phyloP scores from a whole-genome alignment of 2,888 invertebrate species.

The Ypsolopha scabrella region DNA sequence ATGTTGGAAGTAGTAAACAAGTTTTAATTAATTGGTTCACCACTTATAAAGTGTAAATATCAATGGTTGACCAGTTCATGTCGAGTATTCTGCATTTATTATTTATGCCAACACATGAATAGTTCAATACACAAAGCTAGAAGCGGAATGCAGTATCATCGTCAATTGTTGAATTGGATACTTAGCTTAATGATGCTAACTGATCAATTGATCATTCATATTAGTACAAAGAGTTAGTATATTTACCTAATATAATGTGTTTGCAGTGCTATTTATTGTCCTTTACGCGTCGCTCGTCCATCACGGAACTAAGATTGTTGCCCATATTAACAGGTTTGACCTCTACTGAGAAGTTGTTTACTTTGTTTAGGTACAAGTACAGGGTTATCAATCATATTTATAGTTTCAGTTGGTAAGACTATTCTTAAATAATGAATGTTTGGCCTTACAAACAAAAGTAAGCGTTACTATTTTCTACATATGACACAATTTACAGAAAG shows the following conservation, averaged over 20 bases:
- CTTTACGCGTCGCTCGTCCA: constrained; percentile 12
- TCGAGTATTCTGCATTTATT: too few species aligned
- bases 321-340: constrained; percentile 34
- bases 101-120: too few species aligned
- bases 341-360: constrained; percentile 34
- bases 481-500: not conserved
- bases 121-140: too few species aligned
- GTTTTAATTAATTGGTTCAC: constrained; percentile 29
- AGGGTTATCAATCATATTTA: constrained; percentile 28
- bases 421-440: too few species aligned
- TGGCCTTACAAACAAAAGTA: too few species aligned
- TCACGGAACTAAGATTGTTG: constrained; percentile 34
- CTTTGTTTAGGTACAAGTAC: constrained; percentile 26
- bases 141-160: too few species aligned
- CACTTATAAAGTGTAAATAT: too few species aligned
- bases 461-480: not conserved
- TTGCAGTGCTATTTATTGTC: not conserved
- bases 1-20: constrained; percentile 37
- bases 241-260: not conserved
- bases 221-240: too few species aligned
- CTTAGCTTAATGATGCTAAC: too few species aligned
- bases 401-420: not conserved
- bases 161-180: too few species aligned
- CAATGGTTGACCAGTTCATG: too few species aligned
- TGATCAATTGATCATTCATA: too few species aligned